Evolutionary conservation across 1,140 invertebrate species (phyloP).

Genomic region (Bombus affinis): DNA sequence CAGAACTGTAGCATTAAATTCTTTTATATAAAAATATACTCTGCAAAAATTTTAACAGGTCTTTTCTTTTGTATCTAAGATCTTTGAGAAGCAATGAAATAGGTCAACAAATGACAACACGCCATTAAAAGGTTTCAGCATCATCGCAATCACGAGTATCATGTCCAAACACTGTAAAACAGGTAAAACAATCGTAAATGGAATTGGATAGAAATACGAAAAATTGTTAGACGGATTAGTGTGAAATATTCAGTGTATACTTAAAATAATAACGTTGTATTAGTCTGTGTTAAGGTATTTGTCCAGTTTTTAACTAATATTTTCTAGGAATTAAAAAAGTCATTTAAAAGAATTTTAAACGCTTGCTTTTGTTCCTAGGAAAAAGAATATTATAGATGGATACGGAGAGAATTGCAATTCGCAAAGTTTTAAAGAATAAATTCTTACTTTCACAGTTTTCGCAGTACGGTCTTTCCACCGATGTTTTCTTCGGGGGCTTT

Average conservation of each 20-base stretch:
- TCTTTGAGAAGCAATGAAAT: conserved; percentile 48
- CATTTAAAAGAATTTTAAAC: conserved; percentile 42
- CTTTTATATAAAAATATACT: conserved; percentile 56
- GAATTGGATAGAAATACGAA: neutral
- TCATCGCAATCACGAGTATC: conserved; percentile 65
- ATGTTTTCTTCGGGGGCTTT: conserved; percentile 79
- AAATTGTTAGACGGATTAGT: conserved; percentile 2
- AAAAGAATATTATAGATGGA: conserved; percentile 26
- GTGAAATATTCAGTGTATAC: neutral
- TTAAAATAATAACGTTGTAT: conserved; percentile 3
- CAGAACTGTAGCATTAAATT: conserved; percentile 39
- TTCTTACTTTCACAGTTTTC: conserved; percentile 93
- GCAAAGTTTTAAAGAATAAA: conserved; percentile 7
- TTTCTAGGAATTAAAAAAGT: conserved; percentile 8
- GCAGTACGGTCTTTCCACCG: conserved; percentile 91
- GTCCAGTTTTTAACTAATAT: neutral
- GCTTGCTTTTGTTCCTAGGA: conserved; percentile 67
- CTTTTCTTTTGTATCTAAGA: conserved; percentile 46
- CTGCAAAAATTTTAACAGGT: conserved; percentile 62
- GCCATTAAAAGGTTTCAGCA: conserved; percentile 64
- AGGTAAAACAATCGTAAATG: conserved; percentile 36
- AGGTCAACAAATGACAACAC: conserved; percentile 35
- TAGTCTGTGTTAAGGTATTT: conserved; percentile 29
- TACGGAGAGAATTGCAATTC: neutral
- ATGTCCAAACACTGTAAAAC: conserved; percentile 65